Conservation (phyloP, 2,888 invertebrate genomes). For the Oxyteleia sp. region DNA sequence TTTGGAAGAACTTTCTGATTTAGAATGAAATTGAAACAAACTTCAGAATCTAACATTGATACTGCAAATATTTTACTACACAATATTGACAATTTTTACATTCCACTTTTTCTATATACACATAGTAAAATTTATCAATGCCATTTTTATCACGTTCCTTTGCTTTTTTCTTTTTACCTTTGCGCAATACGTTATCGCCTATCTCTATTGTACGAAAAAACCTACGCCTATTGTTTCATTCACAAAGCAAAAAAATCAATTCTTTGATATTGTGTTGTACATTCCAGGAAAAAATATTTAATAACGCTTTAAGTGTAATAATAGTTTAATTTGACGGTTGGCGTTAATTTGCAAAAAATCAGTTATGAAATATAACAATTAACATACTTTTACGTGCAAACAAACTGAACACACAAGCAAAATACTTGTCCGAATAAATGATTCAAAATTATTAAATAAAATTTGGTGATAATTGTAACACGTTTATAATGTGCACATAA, state of each 20-base stretch:
- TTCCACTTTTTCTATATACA: not conserved
- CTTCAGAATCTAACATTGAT: too few relatives aligned
- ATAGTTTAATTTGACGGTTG: too few relatives aligned
- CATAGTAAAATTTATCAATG: slow-evolving; percentile 2
- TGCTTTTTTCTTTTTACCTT: slow-evolving; percentile 4
- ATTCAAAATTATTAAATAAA: too few relatives aligned
- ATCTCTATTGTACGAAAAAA: slow-evolving; percentile 11
- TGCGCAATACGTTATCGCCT: slow-evolving; percentile 15
- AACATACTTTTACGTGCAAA: too few relatives aligned
- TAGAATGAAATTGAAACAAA: too few relatives aligned
- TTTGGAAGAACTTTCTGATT: too few relatives aligned
- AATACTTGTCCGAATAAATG: too few relatives aligned
- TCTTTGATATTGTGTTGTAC: not conserved
- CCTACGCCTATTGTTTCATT: slow-evolving; percentile 3
- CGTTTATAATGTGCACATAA: not conserved
- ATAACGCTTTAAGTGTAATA: not conserved
- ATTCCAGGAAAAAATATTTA: not conserved
- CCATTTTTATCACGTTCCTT: slow-evolving; percentile 6
- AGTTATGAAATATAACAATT: too few relatives aligned
- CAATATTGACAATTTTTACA: not conserved
- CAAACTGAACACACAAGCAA: too few relatives aligned
- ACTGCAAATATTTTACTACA: not conserved
- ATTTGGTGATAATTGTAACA: too few relatives aligned
- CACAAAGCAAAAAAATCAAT: slow-evolving; percentile 7
- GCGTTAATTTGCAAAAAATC: too few relatives aligned